These are phyloP conservation scores for Morus bassanus DNA, from an alignment of 2,797 vertebrate genomes.

Conservation along the genomic window DNA sequence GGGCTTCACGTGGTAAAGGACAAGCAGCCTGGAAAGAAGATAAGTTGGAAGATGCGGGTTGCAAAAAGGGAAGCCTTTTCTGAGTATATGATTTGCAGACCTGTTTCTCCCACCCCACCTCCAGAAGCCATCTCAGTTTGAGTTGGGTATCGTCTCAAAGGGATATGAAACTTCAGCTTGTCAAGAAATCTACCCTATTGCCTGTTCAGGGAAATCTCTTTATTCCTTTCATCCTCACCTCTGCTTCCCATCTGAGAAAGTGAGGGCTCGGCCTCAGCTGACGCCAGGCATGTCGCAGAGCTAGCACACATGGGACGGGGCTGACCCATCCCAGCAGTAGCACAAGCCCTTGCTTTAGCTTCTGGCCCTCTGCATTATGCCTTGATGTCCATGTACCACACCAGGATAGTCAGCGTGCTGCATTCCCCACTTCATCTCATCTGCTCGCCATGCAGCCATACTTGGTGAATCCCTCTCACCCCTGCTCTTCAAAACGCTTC, in stretches of 20 bases:
- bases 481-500: background rate
- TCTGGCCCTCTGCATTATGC: background rate
- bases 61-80: background rate
- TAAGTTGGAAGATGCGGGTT: background rate
- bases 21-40: background rate
- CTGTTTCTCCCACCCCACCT: background rate
- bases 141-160: background rate
- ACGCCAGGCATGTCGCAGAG: background rate
- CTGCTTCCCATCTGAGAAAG: background rate
- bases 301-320: background rate
- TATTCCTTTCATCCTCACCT: background rate
- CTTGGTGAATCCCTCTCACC: background rate
- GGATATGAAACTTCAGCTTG: background rate
- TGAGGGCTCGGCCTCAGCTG: background rate
- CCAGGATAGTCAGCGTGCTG: background rate
- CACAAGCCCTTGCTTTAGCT: background rate
- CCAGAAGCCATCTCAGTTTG: background rate
- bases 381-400: background rate
- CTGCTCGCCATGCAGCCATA: rapidly evolving
- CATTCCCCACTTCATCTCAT: background rate
- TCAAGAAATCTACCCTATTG: background rate
- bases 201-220: background rate
- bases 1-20: background rate
- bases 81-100: background rate
- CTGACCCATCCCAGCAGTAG: background rate